Conservation (phyloP, 1,140 invertebrate species). For the Drosophila funebris region DNA sequence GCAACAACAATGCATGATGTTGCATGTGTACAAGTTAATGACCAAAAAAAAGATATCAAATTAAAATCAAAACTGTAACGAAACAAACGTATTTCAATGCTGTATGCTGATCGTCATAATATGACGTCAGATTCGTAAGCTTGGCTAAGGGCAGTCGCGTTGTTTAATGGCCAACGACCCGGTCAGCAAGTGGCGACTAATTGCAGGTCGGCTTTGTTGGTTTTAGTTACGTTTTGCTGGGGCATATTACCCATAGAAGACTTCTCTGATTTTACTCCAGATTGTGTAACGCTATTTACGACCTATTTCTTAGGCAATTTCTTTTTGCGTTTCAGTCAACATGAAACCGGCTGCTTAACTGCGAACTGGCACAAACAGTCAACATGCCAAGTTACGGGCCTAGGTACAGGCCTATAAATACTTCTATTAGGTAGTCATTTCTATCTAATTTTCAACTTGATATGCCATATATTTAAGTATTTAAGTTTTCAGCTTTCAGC, state of each 20-base stretch:
- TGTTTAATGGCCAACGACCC: slow-evolving; percentile 64
- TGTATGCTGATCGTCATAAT: slow-evolving; percentile 33
- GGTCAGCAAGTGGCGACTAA: slow-evolving; percentile 56
- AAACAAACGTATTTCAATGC: slow-evolving; percentile 59
- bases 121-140: slow-evolving; percentile 58
- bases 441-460: slow-evolving; percentile 6
- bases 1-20: slow-evolving; percentile 38
- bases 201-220: slow-evolving; percentile 20
- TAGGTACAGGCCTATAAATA: slow-evolving; percentile 11
- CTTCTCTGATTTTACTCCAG: slow-evolving; percentile 3
- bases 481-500: not conserved
- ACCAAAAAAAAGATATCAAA: slow-evolving; percentile 55
- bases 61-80: slow-evolving; percentile 72
- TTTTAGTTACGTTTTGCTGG: not conserved
- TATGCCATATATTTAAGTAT: not conserved
- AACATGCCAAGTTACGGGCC: not conserved
- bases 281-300: slow-evolving; percentile 32
- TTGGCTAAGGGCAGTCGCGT: not conserved
- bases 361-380: slow-evolving; percentile 27
- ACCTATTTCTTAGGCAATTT: slow-evolving; percentile 21
- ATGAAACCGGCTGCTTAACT: slow-evolving; percentile 16
- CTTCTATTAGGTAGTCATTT: not conserved
- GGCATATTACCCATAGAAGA: slow-evolving; percentile 5
- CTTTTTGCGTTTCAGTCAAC: not conserved
- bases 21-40: slow-evolving; percentile 73